Evolutionary conservation across 2,797 vertebrate species (phyloP).

Genomic region (Myotis daubentonii): DNA sequence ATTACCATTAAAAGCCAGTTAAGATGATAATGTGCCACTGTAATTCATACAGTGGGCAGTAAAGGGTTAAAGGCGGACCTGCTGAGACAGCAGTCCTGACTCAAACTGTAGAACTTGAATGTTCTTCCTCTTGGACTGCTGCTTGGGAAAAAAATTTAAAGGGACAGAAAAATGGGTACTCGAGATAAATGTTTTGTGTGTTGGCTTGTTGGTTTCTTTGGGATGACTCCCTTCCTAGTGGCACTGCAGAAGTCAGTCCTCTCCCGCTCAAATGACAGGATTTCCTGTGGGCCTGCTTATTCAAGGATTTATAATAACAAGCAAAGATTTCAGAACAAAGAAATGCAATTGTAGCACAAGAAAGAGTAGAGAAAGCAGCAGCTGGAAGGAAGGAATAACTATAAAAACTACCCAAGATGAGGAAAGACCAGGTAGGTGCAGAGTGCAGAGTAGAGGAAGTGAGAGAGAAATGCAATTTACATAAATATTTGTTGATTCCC

Average conservation of each 20-base stretch:
- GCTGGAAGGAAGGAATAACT: not conserved
- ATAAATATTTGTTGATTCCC: not conserved
- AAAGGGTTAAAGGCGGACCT: slow-evolving; percentile 53
- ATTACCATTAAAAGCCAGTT: slow-evolving; percentile 69
- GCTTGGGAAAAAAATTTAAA: not conserved
- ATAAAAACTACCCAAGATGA: not conserved
- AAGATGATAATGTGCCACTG: slow-evolving; percentile 49
- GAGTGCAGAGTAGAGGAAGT: not conserved
- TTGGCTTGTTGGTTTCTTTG: slow-evolving; percentile 9
- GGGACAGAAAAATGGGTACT: not conserved
- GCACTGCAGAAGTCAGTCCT: not conserved
- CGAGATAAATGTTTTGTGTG: not conserved
- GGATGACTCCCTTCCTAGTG: not conserved
- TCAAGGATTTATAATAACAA: slow-evolving; percentile 2
- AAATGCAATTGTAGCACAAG: not conserved
- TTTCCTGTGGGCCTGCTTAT: not conserved
- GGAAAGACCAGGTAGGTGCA: not conserved
- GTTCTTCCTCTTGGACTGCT: not conserved
- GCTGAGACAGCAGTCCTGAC: slow-evolving; percentile 12
- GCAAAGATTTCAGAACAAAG: slow-evolving; percentile 48
- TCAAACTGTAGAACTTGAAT: not conserved
- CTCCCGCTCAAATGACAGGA: not conserved
- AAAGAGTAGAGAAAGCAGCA: not conserved
- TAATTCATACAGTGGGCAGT: slow-evolving; percentile 41
- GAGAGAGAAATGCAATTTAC: slow-evolving; percentile 21